phyloP scores from a whole-genome alignment of 2,797 vertebrate species.

The Centropyge bicolor region DNA sequence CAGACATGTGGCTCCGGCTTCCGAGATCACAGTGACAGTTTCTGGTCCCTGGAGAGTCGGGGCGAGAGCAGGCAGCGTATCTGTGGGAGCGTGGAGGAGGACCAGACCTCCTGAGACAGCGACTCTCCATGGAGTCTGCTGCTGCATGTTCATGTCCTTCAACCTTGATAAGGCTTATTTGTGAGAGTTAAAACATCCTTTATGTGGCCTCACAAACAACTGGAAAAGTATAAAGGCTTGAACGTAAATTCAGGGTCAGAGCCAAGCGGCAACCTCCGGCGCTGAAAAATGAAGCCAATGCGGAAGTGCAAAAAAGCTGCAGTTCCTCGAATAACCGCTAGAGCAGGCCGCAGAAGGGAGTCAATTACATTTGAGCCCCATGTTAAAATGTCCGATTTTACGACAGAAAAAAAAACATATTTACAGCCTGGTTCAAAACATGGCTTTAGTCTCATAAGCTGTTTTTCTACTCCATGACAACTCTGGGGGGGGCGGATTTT shows the following conservation, averaged over 20 bases:
- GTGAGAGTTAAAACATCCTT: not conserved
- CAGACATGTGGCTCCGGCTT: slow-evolving; percentile 55
- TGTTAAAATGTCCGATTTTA: too few species aligned
- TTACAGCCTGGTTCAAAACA: too few species aligned
- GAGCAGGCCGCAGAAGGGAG: too few species aligned
- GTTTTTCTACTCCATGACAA: too few species aligned
- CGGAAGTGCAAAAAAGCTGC: too few species aligned
- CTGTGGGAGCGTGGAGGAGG: slow-evolving; percentile 49
- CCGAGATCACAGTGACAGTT: slow-evolving; percentile 67
- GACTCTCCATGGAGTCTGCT: slow-evolving; percentile 12
- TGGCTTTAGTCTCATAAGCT: too few species aligned
- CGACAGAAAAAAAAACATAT: too few species aligned
- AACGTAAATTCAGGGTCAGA: not conserved
- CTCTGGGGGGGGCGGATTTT: too few species aligned
- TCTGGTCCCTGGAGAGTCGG: slow-evolving; percentile 50
- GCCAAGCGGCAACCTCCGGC: too few species aligned
- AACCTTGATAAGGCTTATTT: slow-evolving; percentile 6
- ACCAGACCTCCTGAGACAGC: slow-evolving; percentile 53
- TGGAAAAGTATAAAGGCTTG: not conserved
- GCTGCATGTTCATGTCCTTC: slow-evolving; percentile 23
- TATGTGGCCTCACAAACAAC: not conserved
- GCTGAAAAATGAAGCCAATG: too few species aligned
- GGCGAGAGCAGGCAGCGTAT: slow-evolving; percentile 42
- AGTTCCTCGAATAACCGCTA: too few species aligned
- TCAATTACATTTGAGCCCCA: too few species aligned